Base-by-base conservation (phyloP, 2,888 invertebrate genomes). In the Cybosia mesomella region DNA sequence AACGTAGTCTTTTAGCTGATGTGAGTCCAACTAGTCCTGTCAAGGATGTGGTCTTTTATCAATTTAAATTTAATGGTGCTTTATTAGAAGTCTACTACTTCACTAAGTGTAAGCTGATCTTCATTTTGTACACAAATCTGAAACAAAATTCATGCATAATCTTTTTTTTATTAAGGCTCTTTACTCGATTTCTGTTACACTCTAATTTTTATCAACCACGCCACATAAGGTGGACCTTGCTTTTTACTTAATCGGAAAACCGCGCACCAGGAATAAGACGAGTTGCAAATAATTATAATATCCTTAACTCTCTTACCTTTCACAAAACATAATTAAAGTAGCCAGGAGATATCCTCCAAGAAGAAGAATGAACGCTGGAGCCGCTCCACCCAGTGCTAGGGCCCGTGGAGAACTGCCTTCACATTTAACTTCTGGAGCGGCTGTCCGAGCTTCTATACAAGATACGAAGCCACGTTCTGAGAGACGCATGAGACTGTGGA, bases 311-410 rank as follows among this genome's bases (percentile, higher is more conserved):
- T 13, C 18, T 49, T 61, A 91, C 91, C 90, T 88, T 73, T 94
- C 93, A 10, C 86, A 1, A 0, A 93, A 8, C 89, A 93, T 84
- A 2, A 93, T 86, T 0, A 74, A 1, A 0, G 76, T 72, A 11
- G 87, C 89, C 53, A 89, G 53, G 0, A 87, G 4, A 57, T 80
- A 91, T 2, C 93, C 93, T 8, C 80, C 79, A 11, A 84, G 85
- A 0, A 94, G 81, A 11, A 93, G 73, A n/a, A 92, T 77, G 72
- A 94, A 94, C 0, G 91, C 93, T 0, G 94, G 94, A 0, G 93
- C 92, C 0, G 94, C 94, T 4, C 93, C 92, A 1, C 94, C 94
- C 15, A 94, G 74, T 0, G 92, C 89, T 28, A 94, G 78, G 0
- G 94, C 91, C 21, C 92, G 74, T 0, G 94, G 94, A 0, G 89